These are phyloP conservation scores for Odontesthes bonariensis DNA, from an alignment of 2,113 vertebrate genomes.

Conservation along the genomic window DNA sequence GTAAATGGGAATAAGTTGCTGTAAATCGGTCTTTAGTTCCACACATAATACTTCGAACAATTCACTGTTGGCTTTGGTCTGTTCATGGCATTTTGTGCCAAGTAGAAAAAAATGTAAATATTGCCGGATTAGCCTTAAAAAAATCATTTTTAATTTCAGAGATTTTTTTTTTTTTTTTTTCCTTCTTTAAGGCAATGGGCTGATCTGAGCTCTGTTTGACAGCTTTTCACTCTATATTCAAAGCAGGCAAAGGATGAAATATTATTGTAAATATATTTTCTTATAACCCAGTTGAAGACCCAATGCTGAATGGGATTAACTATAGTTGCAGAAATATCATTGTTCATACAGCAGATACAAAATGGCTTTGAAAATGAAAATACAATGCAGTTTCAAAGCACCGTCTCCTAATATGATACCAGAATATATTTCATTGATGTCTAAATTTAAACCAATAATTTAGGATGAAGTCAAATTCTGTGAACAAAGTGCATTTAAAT, in stretches of 20 bases:
- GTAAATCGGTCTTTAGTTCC: background rate
- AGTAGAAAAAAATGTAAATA: constrained; percentile 15
- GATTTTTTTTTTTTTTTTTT: constrained; percentile 8
- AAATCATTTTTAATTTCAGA: constrained; percentile 12
- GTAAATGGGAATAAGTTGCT: constrained; percentile 27
- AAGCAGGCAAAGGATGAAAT: background rate
- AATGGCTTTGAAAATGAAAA: background rate
- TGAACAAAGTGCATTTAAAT: no score
- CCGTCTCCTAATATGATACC: background rate
- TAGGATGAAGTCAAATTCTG: no score
- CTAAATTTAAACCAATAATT: no score
- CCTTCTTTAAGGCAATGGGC: background rate
- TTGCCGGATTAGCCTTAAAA: constrained; percentile 24
- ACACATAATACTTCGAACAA: background rate
- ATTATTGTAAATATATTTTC: constrained; percentile 15
- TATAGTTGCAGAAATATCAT: background rate
- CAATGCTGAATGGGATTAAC: constrained; percentile 11
- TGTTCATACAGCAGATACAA: background rate
- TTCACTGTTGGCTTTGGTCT: constrained; percentile 6
- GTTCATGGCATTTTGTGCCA: constrained; percentile 23
- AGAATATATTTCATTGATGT: background rate
- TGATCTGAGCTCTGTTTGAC: constrained; percentile 6
- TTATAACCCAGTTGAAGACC: background rate
- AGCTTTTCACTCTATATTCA: constrained; percentile 9
- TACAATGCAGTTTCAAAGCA: background rate